Base-by-base conservation (phyloP, 2,113 vertebrate species). In the Burhinus oedicnemus region DNA sequence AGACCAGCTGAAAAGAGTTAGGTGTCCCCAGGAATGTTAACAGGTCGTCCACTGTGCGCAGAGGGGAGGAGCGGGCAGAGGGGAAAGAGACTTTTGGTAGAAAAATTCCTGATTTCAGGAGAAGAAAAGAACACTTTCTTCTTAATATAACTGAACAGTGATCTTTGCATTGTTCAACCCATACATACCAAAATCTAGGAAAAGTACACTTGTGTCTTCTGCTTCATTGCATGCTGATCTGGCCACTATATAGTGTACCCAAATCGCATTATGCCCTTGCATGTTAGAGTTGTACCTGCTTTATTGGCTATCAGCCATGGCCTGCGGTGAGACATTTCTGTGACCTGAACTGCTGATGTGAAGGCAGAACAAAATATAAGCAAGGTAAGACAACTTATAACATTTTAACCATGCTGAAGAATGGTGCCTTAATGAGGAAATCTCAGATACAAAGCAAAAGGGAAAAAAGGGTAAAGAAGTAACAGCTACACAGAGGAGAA, bases 21-120 rank as follows among this genome's bases (percentile, higher is more conserved):
- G 2, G 2, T 40, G 0, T 83, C 17, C 18, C 27, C 26, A 47
- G 22, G 9, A 49, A 34, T 27, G 9, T 61, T 70, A 89, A n/a
- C 44, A 72, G 22, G 26, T 27, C 90, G 20, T 16, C 10, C 51
- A 38, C 0, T 0, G 0, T 22, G 2, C 11, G 20, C n/a, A n/a
- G 5, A 5, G 20, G 6, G 5, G 5, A 13, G 11, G 2, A 5
- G 26, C 5, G 16, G 34, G 47, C 5, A 19, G 49, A 34, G 9
- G 9, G 4, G 9, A 45, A 40, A 38, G 7, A 54, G 15, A 61
- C 3, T 42, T 69, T 83, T 45, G 22, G 12, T 45, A 58, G 62
- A 83, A 90, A 82, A 89, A 16, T 1, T 65, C 8, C 22, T 66
- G 17, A 32, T 0, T 38, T 32, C 8, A 4, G 36, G 61, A 65